Conservation (phyloP, 2,113 vertebrate species). For the Porphyrio hochstetteri region DNA sequence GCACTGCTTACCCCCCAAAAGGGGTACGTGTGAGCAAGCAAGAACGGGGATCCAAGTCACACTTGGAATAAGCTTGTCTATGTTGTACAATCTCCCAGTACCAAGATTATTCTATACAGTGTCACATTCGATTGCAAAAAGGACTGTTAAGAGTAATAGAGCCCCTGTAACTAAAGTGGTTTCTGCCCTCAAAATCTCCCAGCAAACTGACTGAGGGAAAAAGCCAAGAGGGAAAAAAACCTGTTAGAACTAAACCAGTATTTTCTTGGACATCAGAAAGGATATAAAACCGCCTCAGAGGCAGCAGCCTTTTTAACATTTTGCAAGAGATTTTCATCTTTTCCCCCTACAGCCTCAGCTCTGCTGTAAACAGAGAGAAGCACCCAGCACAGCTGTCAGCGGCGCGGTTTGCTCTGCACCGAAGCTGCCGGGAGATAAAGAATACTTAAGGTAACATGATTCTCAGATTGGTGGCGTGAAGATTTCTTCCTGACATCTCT, state of each 20-base stretch:
- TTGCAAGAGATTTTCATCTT: conserved; percentile 26
- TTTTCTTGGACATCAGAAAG: conserved; percentile 53
- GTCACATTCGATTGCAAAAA: conserved; percentile 55
- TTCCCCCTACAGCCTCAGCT: conserved; percentile 42
- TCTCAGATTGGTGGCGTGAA: not conserved
- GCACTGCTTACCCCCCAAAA: not conserved
- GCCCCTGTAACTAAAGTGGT: conserved; percentile 59
- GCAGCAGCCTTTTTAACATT: conserved; percentile 61
- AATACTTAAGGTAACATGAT: conserved; percentile 10
- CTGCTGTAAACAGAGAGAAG: not conserved
- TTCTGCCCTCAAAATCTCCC: conserved; percentile 49
- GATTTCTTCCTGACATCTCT: conserved; percentile 9
- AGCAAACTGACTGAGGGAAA: conserved; percentile 6
- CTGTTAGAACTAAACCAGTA: conserved; percentile 42
- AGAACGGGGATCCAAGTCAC: not conserved
- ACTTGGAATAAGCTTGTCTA: not conserved
- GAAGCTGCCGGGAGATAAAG: conserved; percentile 54
- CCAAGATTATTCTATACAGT: conserved; percentile 25
- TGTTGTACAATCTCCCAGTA: not conserved
- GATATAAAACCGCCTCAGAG: conserved; percentile 25
- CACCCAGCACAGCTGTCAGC: conserved; percentile 39
- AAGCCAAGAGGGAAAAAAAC: conserved; percentile 3
- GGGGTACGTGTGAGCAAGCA: not conserved
- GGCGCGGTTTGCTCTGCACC: not conserved
- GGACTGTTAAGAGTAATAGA: conserved; percentile 37